These are phyloP conservation scores for Melanotaenia maccullochi DNA, from an alignment of 2,797 vertebrate species.

Conservation along the genomic window DNA sequence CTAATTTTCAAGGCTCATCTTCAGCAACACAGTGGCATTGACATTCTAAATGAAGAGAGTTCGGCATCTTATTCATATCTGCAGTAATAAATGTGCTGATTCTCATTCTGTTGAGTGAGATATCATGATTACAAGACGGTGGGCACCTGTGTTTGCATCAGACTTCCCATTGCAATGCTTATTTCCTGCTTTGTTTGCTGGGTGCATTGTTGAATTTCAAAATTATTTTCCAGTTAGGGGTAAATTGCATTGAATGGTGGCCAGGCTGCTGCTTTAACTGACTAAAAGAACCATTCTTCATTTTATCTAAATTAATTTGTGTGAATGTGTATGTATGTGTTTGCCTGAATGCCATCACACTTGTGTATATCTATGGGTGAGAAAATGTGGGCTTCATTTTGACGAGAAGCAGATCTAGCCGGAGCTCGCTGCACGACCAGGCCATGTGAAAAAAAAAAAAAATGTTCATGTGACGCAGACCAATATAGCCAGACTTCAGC, in stretches of 20 bases:
- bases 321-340: constrained; percentile 36
- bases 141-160: constrained; percentile 58
- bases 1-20: constrained; percentile 45
- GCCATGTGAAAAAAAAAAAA: constrained; percentile 65
- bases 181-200: constrained; percentile 38
- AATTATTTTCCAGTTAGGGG: constrained; percentile 71
- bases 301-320: constrained; percentile 74
- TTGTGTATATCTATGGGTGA: constrained; percentile 21
- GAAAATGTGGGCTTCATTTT: constrained; percentile 52
- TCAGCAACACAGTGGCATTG: constrained; percentile 41
- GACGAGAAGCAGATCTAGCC: constrained; percentile 52
- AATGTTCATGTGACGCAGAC: constrained; percentile 68
- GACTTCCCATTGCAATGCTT: constrained; percentile 34
- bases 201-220: constrained; percentile 74
- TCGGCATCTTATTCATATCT: constrained; percentile 42
- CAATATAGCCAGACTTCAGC: constrained; percentile 66
- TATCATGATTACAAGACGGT: constrained; percentile 48
- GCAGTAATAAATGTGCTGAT: constrained; percentile 37
- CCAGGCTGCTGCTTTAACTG: constrained; percentile 67
- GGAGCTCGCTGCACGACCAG: constrained; percentile 59
- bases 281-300: constrained; percentile 72
- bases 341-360: constrained; percentile 23
- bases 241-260: constrained; percentile 74
- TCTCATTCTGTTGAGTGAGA: constrained; percentile 42
- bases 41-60: constrained; percentile 36